Base-by-base conservation (phyloP, 2,113 vertebrate genomes). In the Alligator mississippiensis region DNA sequence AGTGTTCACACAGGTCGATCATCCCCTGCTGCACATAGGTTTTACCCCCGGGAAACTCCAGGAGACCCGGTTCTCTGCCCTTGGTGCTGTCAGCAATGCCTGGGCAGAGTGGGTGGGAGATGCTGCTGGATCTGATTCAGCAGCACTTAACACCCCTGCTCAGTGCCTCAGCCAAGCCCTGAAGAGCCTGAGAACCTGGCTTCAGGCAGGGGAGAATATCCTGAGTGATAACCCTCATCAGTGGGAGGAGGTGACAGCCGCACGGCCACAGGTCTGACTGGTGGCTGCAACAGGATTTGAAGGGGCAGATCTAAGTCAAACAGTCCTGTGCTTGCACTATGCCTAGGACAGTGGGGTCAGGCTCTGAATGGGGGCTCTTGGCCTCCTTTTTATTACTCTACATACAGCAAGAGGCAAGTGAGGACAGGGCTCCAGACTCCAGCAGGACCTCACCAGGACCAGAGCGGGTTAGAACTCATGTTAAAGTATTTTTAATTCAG, bases 21-120 rank as follows among this genome's bases (percentile, higher is more conserved):
- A 34, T 4, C 38, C 57, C 64, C 77, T 82, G 76, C 63, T 22
- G 16, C 0, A 0, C 1, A 8, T 0, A 70, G 91, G 78, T 86
- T 92, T 88, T 86, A 91, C 89, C 63, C 87, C 9, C 57, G 64
- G 83, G 87, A 85, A 94, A 87, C 85, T 91, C 88, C 91, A 64
- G 1, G 16, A 90, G 61, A 58, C 62, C 58, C 2, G 0, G 25
- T 2, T 6, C 19, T 74, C 70, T 74, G 70, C 70, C 22, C 14
- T 38, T 74, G 22, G 34, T 74, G 38, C 34, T 14, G 70, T 9
- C 70, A 74, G 38, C 47, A 30, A 74, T 11, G 15, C 30, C 70
- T 22, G 34, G 24, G 34, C 34, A 47, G 47, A 47, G 70, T 47
- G 70, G 34, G 70, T 74, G 70, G 70, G 22, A 74, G 24, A 74